Conservation (phyloP, 2,888 invertebrate species). For the Caenorhabditis becei region DNA sequence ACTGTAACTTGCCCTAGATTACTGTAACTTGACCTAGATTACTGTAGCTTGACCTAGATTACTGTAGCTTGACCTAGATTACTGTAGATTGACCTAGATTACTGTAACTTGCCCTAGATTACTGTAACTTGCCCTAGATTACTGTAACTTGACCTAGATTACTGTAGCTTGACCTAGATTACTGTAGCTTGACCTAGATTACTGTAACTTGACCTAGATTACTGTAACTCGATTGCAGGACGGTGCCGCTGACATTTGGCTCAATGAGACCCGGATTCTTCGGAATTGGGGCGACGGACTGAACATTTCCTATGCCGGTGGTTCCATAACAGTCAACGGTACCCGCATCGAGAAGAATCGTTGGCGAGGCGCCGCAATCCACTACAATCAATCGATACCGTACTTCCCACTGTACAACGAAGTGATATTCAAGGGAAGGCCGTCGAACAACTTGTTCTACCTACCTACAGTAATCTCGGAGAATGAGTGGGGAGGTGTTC, state of each 20-base stretch:
- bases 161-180: neutral
- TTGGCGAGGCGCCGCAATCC: slow-evolving; percentile 90
- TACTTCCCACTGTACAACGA: slow-evolving; percentile 90
- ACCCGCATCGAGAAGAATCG: slow-evolving; percentile 91
- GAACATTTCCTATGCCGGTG: slow-evolving; percentile 95
- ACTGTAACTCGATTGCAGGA: slow-evolving; percentile 84
- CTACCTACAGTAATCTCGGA: slow-evolving; percentile 88
- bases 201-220: slow-evolving; percentile 83
- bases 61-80: slow-evolving; percentile 83
- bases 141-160: neutral
- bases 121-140: neutral
- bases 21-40: neutral
- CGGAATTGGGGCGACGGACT: slow-evolving; percentile 95
- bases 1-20: neutral
- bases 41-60: neutral
- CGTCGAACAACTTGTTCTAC: slow-evolving; percentile 80
- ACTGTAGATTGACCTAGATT: neutral
- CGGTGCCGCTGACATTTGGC: slow-evolving; percentile 94
- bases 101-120: neutral
- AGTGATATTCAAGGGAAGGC: slow-evolving; percentile 84
- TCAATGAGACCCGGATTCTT: slow-evolving; percentile 91
- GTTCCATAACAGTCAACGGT: slow-evolving; percentile 92
- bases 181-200: neutral
- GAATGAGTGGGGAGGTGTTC: slow-evolving; percentile 91
- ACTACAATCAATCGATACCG: slow-evolving; percentile 92